phyloP scores from a whole-genome alignment of 2,888 invertebrate genomes.

The Venusia cambrica region DNA sequence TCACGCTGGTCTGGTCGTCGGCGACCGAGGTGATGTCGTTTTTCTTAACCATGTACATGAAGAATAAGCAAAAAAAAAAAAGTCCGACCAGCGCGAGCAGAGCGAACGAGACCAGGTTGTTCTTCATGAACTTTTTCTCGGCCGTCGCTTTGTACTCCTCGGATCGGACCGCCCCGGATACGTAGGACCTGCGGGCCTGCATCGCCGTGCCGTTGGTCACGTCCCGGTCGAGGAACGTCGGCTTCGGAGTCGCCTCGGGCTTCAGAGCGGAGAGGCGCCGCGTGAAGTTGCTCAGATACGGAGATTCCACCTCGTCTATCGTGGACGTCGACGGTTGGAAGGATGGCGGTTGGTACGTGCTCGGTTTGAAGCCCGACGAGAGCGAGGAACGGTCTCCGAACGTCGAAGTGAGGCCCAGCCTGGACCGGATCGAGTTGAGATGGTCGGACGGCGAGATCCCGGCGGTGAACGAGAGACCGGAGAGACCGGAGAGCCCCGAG shows the following conservation, averaged over 20 bases:
- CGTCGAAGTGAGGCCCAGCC: constrained; percentile 76
- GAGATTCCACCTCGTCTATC: constrained; percentile 82
- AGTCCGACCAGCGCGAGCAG: constrained; percentile 82
- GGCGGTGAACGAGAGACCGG: constrained; percentile 51
- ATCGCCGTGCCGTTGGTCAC: constrained; percentile 62
- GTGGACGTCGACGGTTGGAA: constrained; percentile 64
- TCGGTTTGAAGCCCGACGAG: constrained; percentile 53
- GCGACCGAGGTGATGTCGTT: constrained; percentile 78
- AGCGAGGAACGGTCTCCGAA: constrained; percentile 58
- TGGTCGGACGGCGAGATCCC: constrained; percentile 69
- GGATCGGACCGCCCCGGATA: constrained; percentile 58
- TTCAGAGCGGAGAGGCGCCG: constrained; percentile 78
- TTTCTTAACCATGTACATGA: constrained; percentile 85
- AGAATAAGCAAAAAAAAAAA: constrained; percentile 84
- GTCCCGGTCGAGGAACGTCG: constrained; percentile 56
- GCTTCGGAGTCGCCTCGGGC: constrained; percentile 53
- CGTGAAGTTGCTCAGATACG: constrained; percentile 87
- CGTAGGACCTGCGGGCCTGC: constrained; percentile 61
- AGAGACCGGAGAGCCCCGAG: constrained; percentile 42
- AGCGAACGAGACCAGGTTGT: constrained; percentile 83
- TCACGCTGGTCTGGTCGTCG: constrained; percentile 78
- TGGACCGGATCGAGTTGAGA: constrained; percentile 80
- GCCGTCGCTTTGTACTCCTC: constrained; percentile 67
- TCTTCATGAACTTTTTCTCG: constrained; percentile 78
- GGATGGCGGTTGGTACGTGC: constrained; percentile 53